Percentiles rank a stretch among this genome's conserved stretches.
Evolutionary conservation across 2,797 vertebrate species (phyloP).

Genomic region (Pseudocheirus occidentalis): DNA sequence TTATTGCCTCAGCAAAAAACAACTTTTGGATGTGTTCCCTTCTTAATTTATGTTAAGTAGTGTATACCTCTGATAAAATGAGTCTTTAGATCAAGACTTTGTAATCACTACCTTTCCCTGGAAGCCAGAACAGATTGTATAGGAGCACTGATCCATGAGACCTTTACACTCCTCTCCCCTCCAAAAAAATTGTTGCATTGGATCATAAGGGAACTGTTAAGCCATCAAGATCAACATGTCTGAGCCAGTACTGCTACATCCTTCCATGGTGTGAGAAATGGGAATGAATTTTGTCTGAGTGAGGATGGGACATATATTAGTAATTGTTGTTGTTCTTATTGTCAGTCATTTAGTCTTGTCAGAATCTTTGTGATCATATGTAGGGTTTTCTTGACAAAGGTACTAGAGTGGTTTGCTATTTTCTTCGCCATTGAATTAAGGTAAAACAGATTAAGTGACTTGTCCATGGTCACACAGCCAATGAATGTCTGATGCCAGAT

Average conservation of each 20-base stretch:
- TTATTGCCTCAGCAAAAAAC: background rate
- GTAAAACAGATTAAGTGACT: background rate
- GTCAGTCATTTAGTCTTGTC: background rate
- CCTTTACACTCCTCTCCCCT: background rate
- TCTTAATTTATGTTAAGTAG: background rate
- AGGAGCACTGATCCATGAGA: background rate
- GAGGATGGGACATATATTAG: background rate
- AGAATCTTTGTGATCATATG: background rate
- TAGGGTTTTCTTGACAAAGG: background rate
- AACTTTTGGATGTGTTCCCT: background rate
- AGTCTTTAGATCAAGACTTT: background rate
- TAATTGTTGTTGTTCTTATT: background rate
- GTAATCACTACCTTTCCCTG: background rate
- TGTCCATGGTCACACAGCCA: background rate
- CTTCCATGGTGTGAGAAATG: background rate
- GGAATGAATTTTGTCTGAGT: background rate
- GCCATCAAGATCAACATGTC: background rate
- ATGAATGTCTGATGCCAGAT: background rate
- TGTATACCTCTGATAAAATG: background rate
- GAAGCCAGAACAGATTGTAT: background rate
- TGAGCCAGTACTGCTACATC: background rate
- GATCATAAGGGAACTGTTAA: background rate
- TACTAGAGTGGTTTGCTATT: background rate
- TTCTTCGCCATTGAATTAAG: background rate
- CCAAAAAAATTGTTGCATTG: background rate